These are phyloP conservation scores for Lophura swinhoii DNA, from an alignment of 2,797 vertebrate genomes.

Conservation along the genomic window DNA sequence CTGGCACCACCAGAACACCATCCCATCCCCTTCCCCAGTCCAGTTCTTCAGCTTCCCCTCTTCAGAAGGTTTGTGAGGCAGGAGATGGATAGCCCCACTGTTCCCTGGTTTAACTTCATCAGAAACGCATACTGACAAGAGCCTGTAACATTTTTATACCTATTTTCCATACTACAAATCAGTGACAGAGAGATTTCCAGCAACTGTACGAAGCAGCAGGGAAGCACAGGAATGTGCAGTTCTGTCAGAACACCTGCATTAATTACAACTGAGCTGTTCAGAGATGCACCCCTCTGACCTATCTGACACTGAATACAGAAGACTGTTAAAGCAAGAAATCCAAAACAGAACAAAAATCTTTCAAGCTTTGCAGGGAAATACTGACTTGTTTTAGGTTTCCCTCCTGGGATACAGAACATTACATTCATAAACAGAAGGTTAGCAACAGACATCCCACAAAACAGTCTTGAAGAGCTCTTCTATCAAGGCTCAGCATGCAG, in stretches of 20 bases:
- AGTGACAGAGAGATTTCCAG: accelerated
- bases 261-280: neutral
- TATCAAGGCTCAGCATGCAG: neutral
- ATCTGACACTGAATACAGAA: neutral
- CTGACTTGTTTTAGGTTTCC: neutral
- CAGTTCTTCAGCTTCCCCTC: neutral
- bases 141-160: neutral
- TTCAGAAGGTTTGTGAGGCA: neutral
- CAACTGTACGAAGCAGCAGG: accelerated
- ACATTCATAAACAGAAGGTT: neutral
- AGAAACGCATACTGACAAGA: neutral
- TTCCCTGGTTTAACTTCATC: neutral
- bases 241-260: neutral
- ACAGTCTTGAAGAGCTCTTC: neutral
- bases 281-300: neutral
- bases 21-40: neutral
- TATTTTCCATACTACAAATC: neutral
- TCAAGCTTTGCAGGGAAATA: neutral
- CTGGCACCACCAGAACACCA: neutral
- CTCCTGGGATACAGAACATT: neutral
- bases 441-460: neutral
- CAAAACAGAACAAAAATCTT: neutral
- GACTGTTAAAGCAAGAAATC: neutral
- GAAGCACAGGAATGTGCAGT: neutral
- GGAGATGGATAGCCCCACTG: neutral